phyloP scores from a whole-genome alignment of 2,797 vertebrate species.

The Clangula hyemalis region DNA sequence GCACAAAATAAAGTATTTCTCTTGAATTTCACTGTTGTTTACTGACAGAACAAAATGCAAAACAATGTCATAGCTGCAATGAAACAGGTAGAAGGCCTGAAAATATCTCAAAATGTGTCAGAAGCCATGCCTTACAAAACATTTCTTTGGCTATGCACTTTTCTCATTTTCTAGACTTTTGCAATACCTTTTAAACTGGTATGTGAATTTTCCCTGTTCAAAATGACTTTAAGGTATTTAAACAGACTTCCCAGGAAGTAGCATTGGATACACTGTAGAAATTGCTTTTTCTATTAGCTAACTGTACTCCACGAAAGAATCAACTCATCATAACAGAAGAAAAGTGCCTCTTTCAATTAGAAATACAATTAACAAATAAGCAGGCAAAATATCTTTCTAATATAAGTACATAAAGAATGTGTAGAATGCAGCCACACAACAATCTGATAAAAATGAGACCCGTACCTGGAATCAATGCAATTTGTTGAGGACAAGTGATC shows the following conservation, averaged over 20 bases:
- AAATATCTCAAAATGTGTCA: neutral
- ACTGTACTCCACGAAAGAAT: neutral
- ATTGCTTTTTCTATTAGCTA: neutral
- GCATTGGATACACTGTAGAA: neutral
- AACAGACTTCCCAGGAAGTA: neutral
- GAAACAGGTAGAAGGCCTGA: neutral
- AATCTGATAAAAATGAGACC: neutral
- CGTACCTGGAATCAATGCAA: neutral
- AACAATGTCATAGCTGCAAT: neutral
- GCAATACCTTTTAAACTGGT: neutral
- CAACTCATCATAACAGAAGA: neutral
- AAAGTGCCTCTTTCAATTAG: neutral
- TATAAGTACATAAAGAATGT: neutral
- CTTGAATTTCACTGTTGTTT: neutral
- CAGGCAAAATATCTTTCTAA: neutral
- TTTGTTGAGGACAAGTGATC: neutral
- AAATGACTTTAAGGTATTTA: neutral
- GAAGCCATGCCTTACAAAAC: neutral
- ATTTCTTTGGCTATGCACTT: neutral
- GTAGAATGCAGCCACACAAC: neutral
- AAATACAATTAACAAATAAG: neutral
- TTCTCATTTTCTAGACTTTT: neutral
- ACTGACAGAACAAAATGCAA: constrained; percentile 1
- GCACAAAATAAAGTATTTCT: neutral
- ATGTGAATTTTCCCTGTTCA: neutral